These are phyloP conservation scores for Daboia siamensis DNA, from an alignment of 2,113 vertebrate genomes.

Conservation along the genomic window DNA sequence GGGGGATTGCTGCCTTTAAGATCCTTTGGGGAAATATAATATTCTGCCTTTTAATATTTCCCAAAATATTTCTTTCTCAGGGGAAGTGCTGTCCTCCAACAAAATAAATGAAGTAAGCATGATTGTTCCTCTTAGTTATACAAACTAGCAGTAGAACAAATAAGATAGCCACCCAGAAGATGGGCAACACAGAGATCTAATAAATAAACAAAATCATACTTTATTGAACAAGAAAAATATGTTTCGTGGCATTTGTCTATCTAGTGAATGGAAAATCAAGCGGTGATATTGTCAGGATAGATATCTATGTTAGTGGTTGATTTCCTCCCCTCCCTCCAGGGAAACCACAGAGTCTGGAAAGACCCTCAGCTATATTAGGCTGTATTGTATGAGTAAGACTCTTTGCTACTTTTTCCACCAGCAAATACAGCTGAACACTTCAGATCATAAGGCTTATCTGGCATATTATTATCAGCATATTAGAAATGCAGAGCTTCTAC, in stretches of 20 bases:
- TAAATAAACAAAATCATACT: background rate
- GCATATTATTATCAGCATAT: background rate
- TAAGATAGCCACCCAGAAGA: background rate
- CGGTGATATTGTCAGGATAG: background rate
- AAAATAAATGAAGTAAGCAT: background rate
- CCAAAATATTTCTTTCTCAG: too few relatives aligned
- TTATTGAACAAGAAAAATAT: background rate
- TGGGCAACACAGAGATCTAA: background rate
- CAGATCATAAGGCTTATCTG: background rate
- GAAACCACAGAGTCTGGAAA: constrained; percentile 12
- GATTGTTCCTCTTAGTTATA: background rate
- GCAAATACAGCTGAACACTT: background rate
- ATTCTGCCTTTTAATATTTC: too few relatives aligned
- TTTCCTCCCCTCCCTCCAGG: too few relatives aligned
- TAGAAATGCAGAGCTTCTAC: background rate
- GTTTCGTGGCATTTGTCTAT: background rate
- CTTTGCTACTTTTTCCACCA: constrained; percentile 6
- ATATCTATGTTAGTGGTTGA: background rate
- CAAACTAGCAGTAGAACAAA: background rate
- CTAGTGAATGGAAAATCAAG: background rate
- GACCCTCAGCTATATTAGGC: background rate
- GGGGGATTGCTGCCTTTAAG: too few relatives aligned
- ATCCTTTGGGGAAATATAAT: too few relatives aligned
- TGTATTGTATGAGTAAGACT: background rate
- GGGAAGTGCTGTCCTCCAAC: too few relatives aligned